These are phyloP conservation scores for Speoplatyrhinus poulsoni DNA, from an alignment of 2,113 vertebrate species.

Conservation along the genomic window DNA sequence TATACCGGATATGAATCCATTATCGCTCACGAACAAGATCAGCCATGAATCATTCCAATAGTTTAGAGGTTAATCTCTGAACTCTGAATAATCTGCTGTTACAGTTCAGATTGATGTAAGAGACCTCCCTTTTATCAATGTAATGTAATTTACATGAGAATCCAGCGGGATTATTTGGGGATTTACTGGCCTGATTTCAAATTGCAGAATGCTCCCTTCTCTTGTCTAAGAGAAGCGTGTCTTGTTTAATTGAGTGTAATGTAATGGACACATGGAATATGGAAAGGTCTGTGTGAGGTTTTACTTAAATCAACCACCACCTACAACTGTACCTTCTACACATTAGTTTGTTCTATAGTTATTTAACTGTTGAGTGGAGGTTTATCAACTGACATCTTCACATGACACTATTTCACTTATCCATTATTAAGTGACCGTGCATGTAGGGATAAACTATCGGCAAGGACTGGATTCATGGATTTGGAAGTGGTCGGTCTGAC, in stretches of 20 bases:
- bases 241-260: not conserved
- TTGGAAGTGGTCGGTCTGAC: not conserved
- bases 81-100: slow-evolving; percentile 33
- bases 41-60: not conserved
- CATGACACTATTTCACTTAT: no score
- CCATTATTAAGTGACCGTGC: no score
- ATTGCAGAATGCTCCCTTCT: not conserved
- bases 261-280: not conserved
- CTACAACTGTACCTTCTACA: not conserved
- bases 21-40: not conserved
- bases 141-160: not conserved
- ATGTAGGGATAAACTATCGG: no score
- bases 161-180: slow-evolving; percentile 19
- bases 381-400: no score
- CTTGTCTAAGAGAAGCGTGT: not conserved
- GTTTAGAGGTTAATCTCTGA: slow-evolving; percentile 8
- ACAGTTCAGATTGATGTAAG: slow-evolving; percentile 15
- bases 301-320: not conserved
- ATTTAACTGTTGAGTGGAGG: not conserved
- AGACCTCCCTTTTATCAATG: slow-evolving; percentile 3
- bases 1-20: not conserved
- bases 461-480: not conserved
- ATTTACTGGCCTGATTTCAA: not conserved
- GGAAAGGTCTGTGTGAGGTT: not conserved
- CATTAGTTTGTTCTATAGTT: not conserved